Conservation (phyloP, 2,888 invertebrate genomes). For the Chrysina gloriosa region DNA sequence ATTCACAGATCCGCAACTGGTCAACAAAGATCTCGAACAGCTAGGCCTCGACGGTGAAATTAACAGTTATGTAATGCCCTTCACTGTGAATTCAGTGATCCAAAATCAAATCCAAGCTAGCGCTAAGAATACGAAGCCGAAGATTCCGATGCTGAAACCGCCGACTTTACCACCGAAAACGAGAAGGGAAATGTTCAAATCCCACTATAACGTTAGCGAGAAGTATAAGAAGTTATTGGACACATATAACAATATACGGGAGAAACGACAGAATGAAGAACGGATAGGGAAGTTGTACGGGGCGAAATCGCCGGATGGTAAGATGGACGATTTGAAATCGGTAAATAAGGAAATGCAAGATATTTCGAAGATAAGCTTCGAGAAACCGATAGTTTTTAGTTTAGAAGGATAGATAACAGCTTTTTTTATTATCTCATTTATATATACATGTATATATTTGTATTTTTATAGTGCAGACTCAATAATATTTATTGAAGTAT, state of each 20-base stretch:
- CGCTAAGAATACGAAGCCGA: not conserved
- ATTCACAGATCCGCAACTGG: constrained; percentile 25
- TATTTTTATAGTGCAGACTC: constrained; percentile 7
- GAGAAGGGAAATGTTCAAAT: not conserved
- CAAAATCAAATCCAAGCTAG: constrained; percentile 13
- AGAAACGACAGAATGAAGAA: constrained; percentile 56
- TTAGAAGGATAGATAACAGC: constrained; percentile 49
- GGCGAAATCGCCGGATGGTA: constrained; percentile 28
- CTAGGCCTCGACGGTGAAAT: constrained; percentile 30
- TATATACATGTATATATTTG: constrained; percentile 20
- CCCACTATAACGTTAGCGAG: constrained; percentile 48
- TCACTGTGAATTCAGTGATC: constrained; percentile 20
- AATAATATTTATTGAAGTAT: too few species aligned
- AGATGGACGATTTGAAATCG: constrained; percentile 29
- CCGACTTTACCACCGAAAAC: constrained; percentile 2
- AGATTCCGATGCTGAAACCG: constrained; percentile 15
- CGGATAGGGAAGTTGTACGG: constrained; percentile 56
- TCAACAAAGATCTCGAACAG: constrained; percentile 18
- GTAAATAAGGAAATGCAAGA: constrained; percentile 46
- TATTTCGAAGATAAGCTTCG: constrained; percentile 53
- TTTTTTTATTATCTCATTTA: constrained; percentile 36
- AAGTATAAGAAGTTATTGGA: constrained; percentile 56
- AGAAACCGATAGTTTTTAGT: constrained; percentile 58
- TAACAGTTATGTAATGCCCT: constrained; percentile 38
- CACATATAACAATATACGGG: constrained; percentile 53